phyloP scores from a whole-genome alignment of 2,113 vertebrate species.

The Crotalus horridus region DNA sequence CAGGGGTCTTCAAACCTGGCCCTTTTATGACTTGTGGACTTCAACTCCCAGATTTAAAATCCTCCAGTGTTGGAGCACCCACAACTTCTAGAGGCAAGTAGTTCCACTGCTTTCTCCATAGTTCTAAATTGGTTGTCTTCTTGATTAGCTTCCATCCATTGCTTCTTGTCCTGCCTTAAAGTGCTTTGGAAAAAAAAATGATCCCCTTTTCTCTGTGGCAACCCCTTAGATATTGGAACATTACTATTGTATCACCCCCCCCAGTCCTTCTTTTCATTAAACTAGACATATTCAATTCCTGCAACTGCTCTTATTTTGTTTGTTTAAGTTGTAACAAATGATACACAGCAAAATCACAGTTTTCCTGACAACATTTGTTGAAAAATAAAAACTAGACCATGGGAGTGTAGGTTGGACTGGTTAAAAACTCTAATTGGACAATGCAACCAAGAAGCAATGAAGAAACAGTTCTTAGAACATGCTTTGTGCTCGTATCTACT shows the following conservation, averaged over 20 bases:
- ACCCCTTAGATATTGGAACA: too few relatives aligned
- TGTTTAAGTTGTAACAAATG: neutral
- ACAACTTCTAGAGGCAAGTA: neutral
- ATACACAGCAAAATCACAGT: neutral
- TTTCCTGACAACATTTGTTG: neutral
- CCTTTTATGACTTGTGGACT: too few relatives aligned
- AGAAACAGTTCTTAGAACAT: neutral
- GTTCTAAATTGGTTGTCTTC: neutral
- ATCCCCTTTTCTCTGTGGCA: too few relatives aligned
- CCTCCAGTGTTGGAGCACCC: neutral
- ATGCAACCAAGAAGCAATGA: neutral
- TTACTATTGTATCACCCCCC: too few relatives aligned
- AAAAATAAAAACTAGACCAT: neutral
- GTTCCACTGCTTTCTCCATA: neutral
- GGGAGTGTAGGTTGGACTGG: neutral
- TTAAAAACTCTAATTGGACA: neutral
- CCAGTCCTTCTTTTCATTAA: too few relatives aligned
- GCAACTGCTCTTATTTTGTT: too few relatives aligned
- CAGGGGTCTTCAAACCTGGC: too few relatives aligned
- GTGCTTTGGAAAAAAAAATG: too few relatives aligned
- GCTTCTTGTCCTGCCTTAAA: neutral
- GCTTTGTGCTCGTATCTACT: neutral
- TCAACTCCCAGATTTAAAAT: neutral
- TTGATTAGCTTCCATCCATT: neutral
- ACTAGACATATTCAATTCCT: too few relatives aligned